phyloP scores from a whole-genome alignment of 2,888 invertebrate species.

The Heterodera filipjevi region DNA sequence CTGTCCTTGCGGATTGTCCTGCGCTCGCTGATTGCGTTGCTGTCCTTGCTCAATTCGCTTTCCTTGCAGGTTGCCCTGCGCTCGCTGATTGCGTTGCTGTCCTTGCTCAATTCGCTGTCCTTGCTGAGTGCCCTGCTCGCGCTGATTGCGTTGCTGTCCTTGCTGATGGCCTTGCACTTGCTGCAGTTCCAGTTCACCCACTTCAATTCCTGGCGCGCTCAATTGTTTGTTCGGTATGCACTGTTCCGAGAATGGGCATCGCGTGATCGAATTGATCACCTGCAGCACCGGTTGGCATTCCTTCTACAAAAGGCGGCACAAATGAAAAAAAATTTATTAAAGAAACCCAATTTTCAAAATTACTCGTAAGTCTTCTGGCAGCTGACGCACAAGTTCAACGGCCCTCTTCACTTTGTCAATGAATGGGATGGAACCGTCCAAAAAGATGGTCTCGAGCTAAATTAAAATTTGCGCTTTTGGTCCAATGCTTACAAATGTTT shows the following conservation, averaged over 20 bases:
- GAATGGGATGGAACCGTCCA: neutral
- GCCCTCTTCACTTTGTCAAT: slow-evolving; percentile 5
- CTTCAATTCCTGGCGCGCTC: neutral
- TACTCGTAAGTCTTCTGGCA: neutral
- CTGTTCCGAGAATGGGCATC: neutral
- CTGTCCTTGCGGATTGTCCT: no score
- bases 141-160: no score
- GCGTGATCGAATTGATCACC: neutral
- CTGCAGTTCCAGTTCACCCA: no score
- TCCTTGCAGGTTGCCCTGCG: no score
- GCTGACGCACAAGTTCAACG: neutral
- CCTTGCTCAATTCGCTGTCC: no score
- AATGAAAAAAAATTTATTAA: neutral
- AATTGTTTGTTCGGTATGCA: neutral
- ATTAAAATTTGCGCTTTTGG: neutral
- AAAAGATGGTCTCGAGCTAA: neutral
- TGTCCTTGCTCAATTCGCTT: no score
- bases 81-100: no score
- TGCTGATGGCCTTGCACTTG: no score
- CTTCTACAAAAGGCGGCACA: neutral
- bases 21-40: no score
- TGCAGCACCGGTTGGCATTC: neutral
- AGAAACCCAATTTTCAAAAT: neutral
- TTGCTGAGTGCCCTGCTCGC: no score
- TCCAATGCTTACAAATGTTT: no score